These are phyloP conservation scores for Trichomalopsis sarcophagae DNA, from an alignment of 1,140 invertebrate species.

Conservation along the genomic window DNA sequence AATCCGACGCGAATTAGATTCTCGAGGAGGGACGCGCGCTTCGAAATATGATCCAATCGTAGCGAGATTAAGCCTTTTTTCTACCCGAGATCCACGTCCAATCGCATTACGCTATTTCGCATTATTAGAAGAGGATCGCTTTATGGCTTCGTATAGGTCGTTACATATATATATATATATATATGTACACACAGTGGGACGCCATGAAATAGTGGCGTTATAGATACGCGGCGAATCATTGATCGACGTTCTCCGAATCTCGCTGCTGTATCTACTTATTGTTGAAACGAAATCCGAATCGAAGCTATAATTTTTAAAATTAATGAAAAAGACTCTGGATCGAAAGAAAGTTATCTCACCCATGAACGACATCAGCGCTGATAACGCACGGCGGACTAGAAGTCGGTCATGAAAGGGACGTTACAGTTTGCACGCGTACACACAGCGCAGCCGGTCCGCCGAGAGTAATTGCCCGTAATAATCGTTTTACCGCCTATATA, in stretches of 20 bases:
- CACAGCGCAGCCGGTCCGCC: neutral
- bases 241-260: no score
- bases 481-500: constrained; percentile 29
- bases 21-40: neutral
- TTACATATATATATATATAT: neutral
- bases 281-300: no score
- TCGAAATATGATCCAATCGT: neutral
- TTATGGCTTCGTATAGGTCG: neutral
- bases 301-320: no score
- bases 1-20: neutral
- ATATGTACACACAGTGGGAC: neutral
- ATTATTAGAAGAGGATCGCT: neutral
- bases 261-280: no score
- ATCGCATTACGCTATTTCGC: no score
- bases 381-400: neutral
- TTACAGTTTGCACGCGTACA: neutral
- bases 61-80: no score
- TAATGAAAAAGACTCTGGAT: no score
- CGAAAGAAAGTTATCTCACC: no score
- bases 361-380: neutral
- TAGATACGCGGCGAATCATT: no score
- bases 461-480: constrained; percentile 46
- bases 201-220: no score
- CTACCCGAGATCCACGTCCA: no score
- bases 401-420: neutral